Evolutionary conservation across 2,888 invertebrate genomes (phyloP).

Genomic region (Panopea generosa): DNA sequence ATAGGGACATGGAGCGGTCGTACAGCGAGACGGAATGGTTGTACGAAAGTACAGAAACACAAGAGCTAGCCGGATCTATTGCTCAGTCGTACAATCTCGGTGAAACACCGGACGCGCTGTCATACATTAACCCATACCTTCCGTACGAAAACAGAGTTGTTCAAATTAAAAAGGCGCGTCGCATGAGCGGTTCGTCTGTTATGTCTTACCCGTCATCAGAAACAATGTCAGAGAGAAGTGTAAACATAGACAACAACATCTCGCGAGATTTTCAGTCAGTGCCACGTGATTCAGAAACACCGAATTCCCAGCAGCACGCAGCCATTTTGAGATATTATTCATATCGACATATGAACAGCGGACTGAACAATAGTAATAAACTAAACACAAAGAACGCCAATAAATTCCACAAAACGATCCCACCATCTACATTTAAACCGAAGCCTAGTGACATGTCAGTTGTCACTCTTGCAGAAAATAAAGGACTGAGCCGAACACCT

Average conservation of each 20-base stretch:
- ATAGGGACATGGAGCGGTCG: conserved; percentile 52
- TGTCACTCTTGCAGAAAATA: too few relatives aligned
- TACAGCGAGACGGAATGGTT: conserved; percentile 60
- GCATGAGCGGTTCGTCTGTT: conserved; percentile 40
- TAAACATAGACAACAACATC: conserved; percentile 33
- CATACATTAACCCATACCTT: conserved; percentile 74
- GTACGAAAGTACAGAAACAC: conserved; percentile 50
- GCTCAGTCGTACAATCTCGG: conserved; percentile 75
- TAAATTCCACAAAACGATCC: too few relatives aligned
- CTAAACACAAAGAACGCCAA: too few relatives aligned
- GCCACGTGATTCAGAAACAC: conserved; percentile 49
- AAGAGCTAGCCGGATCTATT: conserved; percentile 76
- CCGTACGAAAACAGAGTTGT: conserved; percentile 56
- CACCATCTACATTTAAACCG: too few relatives aligned
- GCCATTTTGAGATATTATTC: conserved; percentile 60
- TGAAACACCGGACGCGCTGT: conserved; percentile 71
- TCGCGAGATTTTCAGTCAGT: conserved; percentile 10
- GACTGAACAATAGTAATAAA: conserved; percentile 27
- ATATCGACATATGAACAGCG: conserved; percentile 52
- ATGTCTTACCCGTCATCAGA: conserved; percentile 50
- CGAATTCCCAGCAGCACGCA: conserved; percentile 58
- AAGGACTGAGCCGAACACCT: background rate
- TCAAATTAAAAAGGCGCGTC: conserved; percentile 37
- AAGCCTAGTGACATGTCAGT: too few relatives aligned
- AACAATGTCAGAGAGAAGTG: conserved; percentile 30